These are phyloP conservation scores for Drosophila dives DNA, from an alignment of 2,888 invertebrate genomes.

Conservation along the genomic window DNA sequence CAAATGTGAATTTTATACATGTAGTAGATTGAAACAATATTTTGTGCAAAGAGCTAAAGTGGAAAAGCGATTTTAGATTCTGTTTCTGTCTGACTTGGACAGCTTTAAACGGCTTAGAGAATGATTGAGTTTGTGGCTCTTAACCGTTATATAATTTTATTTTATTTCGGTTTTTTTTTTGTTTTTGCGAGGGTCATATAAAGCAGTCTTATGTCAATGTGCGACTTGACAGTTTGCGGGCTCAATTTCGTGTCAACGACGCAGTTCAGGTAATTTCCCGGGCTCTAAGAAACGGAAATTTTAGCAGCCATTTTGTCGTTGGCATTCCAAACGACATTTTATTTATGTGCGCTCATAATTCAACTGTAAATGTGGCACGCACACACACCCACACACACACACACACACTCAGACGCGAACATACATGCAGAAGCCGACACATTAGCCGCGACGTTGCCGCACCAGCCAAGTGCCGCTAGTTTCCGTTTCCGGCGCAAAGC, in stretches of 20 bases:
- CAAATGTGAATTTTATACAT: constrained; percentile 66
- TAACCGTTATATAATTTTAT: constrained; percentile 54
- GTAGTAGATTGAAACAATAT: not conserved
- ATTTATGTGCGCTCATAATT: constrained; percentile 77
- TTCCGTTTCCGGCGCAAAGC: constrained; percentile 77
- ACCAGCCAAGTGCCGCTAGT: constrained; percentile 74
- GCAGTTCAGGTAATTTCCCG: constrained; percentile 73
- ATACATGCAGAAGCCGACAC: constrained; percentile 39
- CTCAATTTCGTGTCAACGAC: constrained; percentile 75
- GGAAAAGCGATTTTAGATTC: not conserved
- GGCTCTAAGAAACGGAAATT: constrained; percentile 58
- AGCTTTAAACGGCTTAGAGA: constrained; percentile 54
- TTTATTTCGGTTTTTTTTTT: not conserved
- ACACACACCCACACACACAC: constrained; percentile 3
- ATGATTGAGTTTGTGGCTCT: constrained; percentile 42
- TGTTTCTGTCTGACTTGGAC: constrained; percentile 48
- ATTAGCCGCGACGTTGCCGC: constrained; percentile 59
- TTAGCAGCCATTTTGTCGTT: constrained; percentile 74
- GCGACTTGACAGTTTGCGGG: constrained; percentile 36
- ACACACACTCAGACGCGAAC: constrained; percentile 8
- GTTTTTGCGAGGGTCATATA: constrained; percentile 8
- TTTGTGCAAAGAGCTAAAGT: not conserved
- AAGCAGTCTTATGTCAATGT: constrained; percentile 49
- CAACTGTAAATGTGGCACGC: constrained; percentile 70
- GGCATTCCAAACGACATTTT: constrained; percentile 70